Percentiles rank a stretch among this genome's conserved stretches.
phyloP scores from a whole-genome alignment of 2,888 invertebrate species.

The Drosophila mettleri region DNA sequence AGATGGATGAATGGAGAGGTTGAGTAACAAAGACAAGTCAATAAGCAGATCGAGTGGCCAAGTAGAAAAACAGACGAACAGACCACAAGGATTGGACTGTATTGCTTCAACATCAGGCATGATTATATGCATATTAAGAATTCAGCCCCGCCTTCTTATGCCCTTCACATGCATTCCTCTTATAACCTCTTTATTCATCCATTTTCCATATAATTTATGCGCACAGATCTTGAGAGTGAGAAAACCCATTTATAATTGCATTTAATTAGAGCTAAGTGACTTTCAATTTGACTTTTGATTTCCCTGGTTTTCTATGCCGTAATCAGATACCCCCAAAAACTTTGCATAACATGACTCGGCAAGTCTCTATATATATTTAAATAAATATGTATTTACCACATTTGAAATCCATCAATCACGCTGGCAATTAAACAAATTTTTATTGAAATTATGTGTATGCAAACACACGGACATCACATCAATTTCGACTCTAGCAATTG shows the following conservation, averaged over 20 bases:
- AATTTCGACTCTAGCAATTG: slow-evolving; percentile 64
- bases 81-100: background rate
- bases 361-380: slow-evolving; percentile 23
- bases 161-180: background rate
- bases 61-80: too few relatives aligned
- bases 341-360: slow-evolving; percentile 77
- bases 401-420: slow-evolving; percentile 61
- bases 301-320: slow-evolving; percentile 30
- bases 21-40: too few relatives aligned
- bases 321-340: slow-evolving; percentile 38
- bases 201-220: slow-evolving; percentile 22
- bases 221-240: background rate
- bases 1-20: background rate
- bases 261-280: slow-evolving; percentile 45
- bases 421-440: slow-evolving; percentile 67
- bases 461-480: slow-evolving; percentile 53
- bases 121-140: background rate
- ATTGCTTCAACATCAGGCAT: background rate
- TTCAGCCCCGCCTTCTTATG: background rate
- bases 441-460: slow-evolving; percentile 69
- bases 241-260: slow-evolving; percentile 35
- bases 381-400: slow-evolving; percentile 17
- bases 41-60: too few relatives aligned
- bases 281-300: slow-evolving; percentile 29
- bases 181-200: background rate